Evolutionary conservation across 2,113 vertebrate species (phyloP), one percentile per base, ranked within the genome.

Genomic region (Gallinago undulata): DNA sequence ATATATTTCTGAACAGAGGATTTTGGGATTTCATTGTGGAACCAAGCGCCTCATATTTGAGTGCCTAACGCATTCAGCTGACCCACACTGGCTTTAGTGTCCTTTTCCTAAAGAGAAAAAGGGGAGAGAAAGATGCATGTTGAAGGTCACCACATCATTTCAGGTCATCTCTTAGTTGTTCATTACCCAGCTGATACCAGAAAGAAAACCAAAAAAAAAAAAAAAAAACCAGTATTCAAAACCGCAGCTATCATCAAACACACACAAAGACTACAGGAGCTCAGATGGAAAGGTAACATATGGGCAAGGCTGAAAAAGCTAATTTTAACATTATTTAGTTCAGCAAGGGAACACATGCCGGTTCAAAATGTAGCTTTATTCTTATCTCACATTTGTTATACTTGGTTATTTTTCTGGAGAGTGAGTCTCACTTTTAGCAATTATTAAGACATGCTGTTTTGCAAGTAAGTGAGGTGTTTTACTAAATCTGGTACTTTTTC

Each of bases 221-320:
- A 47, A 35, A 4, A 39, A 39, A 9, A 9, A 39, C 11, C 39
- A 39, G 30, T 4, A 39, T 33, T 89, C 24, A 64, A 30, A 89
- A 83, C 57, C 2, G 2, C 23, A 70, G 55, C 39, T 66, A 56
- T 64, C 79, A 93, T 77, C 60, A 88, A 94, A 92, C 11, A 53
- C 64, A 86, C 60, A 84, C 60, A 80, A 91, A 95, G 67, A 67
- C 75, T 88, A 48, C 63, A 64, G 84, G 83, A 87, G 92, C 93
- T 96, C 75, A 84, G n/a, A 90, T 22, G 90, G 95, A 93, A 92
- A 97, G 92, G 89, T 93, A 96, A 89, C 96, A 96, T 96, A 97
- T 93, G 96, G 90, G 47, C 84, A 96, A 92, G 89, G 77, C 93
- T 95, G 89, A 56, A 87, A 81, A 91, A 87, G 89, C 94, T 97